Base-by-base conservation (phyloP, 2,113 vertebrate genomes). In the Rhabdomys dilectus region DNA sequence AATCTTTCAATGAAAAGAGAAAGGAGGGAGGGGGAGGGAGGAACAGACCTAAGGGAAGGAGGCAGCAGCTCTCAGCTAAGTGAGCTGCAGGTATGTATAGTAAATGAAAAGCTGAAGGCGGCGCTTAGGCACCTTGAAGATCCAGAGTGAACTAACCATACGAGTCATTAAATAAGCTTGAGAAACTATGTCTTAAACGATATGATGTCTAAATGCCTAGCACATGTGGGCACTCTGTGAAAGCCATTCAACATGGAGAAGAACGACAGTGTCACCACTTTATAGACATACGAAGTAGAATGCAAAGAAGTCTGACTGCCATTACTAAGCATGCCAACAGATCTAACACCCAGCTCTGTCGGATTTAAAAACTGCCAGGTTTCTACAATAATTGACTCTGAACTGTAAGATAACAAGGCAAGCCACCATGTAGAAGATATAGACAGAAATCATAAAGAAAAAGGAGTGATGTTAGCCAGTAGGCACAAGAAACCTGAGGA, bases 171-270 rank as follows among this genome's bases (percentile, higher is more conserved):
- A 42, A 45, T 81, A 97, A 85, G 45, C 58, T 4, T n/a, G 70
- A 96, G 5, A 88, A 76, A 88, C 58, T 93, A 91, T 94, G 80
- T 58, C 96, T 60, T 89, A 51, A 92, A 95, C 51, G 73, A 72
- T 36, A 45, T 58, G 62, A 70, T n/a, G 88, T 72, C 8, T 68
- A 51, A 93, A 93, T 42, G 70, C 12, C 17, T 75, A 95, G 66
- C 76, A 82, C 0, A 15, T 62, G 86, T 1, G 72, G 62, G 58
- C 22, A 72, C 45, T 13, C 45, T 17, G 17, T 53, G 64, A 91
- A 29, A 64, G 0, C 29, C 11, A 66, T 42, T 94, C 64, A 95
- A 95, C 89, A 93, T 84, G 89, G 34, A 22, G 72, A 84, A 68
- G 36, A 89, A 80, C 78, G 3, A 82, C 62, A 86, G 12, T n/a